Conservation (phyloP, 2,113 vertebrate species). For the Origma solitaria region DNA sequence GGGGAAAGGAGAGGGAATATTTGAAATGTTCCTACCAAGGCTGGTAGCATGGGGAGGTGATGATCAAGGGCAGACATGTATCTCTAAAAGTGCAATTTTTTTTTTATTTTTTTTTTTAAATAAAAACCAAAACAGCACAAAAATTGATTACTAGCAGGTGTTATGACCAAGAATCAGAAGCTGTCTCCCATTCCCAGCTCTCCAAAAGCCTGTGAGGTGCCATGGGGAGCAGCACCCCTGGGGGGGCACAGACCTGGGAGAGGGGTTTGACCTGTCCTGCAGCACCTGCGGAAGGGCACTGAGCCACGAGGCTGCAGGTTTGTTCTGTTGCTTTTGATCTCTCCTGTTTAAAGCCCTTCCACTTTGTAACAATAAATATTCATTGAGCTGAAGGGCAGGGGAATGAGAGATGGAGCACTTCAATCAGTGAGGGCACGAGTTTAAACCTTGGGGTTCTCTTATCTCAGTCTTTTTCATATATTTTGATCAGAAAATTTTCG, state of each 20-base stretch:
- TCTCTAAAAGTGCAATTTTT: background rate
- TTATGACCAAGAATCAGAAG: background rate
- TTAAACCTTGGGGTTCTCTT: background rate
- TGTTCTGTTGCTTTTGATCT: background rate
- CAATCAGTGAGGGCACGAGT: background rate
- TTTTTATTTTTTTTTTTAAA: too few species aligned
- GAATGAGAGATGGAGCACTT: background rate
- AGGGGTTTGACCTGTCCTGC: background rate
- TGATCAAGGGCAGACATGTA: fast-evolving
- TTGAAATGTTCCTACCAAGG: background rate
- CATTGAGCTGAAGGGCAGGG: background rate
- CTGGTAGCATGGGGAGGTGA: background rate
- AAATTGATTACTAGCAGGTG: background rate
- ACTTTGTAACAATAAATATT: background rate
- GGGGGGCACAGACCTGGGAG: background rate
- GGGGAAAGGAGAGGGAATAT: background rate
- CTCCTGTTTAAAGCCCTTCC: background rate
- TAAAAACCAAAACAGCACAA: background rate
- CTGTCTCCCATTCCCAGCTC: background rate
- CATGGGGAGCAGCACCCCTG: background rate
- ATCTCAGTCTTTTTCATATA: background rate
- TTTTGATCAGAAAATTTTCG: background rate
- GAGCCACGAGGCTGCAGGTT: background rate
- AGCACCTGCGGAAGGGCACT: background rate
- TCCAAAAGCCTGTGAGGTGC: background rate